phyloP scores from a whole-genome alignment of 2,888 invertebrate species.

The Volucella bombylans region DNA sequence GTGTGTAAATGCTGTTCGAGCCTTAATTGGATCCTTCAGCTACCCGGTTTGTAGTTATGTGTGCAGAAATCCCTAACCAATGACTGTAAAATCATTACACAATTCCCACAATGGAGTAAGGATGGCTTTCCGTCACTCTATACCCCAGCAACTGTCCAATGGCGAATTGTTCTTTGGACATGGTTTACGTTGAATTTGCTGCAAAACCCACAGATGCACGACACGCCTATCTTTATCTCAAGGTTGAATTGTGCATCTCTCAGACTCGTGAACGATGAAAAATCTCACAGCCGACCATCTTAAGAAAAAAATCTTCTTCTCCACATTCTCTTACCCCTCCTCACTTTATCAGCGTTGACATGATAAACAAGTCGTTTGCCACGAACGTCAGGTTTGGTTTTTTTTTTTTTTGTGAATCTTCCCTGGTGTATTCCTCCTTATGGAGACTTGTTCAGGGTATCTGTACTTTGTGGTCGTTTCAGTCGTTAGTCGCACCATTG shows the following conservation, averaged over 20 bases:
- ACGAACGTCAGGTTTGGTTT: neutral
- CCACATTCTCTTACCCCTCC: neutral
- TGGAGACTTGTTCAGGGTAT: conserved; percentile 33
- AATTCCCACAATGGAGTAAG: too few relatives aligned
- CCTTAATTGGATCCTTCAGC: too few relatives aligned
- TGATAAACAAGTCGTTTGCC: conserved; percentile 53
- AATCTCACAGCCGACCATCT: neutral
- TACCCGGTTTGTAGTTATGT: too few relatives aligned
- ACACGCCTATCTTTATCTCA: conserved; percentile 24
- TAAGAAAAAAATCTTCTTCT: neutral
- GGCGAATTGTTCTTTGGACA: neutral
- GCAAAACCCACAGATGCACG: neutral
- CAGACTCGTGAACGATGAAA: conserved; percentile 9
- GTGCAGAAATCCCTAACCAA: too few relatives aligned
- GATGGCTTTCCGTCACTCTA: too few relatives aligned
- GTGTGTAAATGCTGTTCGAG: too few relatives aligned
- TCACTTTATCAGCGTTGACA: conserved; percentile 7
- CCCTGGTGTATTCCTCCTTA: too few relatives aligned
- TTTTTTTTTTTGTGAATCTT: too few relatives aligned
- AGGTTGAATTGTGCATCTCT: conserved; percentile 14
- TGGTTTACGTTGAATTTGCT: conserved; percentile 13
- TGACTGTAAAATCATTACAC: too few relatives aligned
- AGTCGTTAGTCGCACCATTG: conserved; percentile 27
- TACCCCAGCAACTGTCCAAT: neutral
- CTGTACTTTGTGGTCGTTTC: conserved; percentile 29